phyloP scores from a whole-genome alignment of 1,140 invertebrate species.

The Hylaeus anthracinus region DNA sequence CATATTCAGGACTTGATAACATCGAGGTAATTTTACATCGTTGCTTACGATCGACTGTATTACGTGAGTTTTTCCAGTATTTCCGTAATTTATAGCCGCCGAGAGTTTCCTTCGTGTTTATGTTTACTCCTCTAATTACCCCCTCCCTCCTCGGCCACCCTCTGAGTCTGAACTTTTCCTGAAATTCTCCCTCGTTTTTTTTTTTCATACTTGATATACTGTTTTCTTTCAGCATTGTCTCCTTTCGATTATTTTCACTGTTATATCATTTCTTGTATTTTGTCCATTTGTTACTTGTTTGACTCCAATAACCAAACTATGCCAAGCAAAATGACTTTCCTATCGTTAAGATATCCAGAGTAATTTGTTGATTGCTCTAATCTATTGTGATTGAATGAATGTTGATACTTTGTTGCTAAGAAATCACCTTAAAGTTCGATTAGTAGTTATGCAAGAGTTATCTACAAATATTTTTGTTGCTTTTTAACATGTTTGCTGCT shows the following conservation, averaged over 20 bases:
- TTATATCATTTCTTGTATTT: slow-evolving; percentile 12
- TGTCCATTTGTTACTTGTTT: slow-evolving; percentile 1
- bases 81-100: slow-evolving; percentile 17
- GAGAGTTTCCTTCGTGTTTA: slow-evolving; percentile 71
- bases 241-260: background rate
- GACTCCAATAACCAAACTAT: slow-evolving; percentile 23
- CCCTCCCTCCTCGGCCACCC: slow-evolving; percentile 52
- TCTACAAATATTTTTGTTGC: background rate
- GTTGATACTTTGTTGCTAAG: background rate
- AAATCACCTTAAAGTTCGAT: background rate
- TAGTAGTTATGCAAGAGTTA: background rate
- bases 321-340: background rate
- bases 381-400: background rate
- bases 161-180: slow-evolving; percentile 28
- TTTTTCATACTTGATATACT: slow-evolving; percentile 11
- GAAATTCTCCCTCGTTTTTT: slow-evolving; percentile 46
- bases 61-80: background rate
- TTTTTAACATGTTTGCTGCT: background rate
- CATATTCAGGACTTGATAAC: slow-evolving; percentile 40
- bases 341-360: background rate
- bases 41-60: background rate
- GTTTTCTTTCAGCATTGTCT: background rate
- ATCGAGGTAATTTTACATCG: slow-evolving; percentile 40
- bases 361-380: background rate
- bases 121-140: slow-evolving; percentile 76